Evolutionary conservation across 2,113 vertebrate species (phyloP).

Genomic region (Panthera uncia): DNA sequence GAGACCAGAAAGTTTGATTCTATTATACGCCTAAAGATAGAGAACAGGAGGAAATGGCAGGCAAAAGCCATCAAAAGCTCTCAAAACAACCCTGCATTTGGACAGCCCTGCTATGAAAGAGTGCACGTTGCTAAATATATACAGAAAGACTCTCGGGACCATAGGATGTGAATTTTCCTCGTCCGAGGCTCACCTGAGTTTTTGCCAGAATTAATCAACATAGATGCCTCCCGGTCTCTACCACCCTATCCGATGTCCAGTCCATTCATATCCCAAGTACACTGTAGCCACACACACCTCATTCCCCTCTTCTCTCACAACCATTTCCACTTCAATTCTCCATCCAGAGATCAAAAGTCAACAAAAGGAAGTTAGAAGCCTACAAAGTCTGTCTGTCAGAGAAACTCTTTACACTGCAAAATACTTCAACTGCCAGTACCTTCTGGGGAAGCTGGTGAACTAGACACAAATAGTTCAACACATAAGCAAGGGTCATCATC

Average conservation of each 20-base stretch:
- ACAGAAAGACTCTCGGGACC: background rate
- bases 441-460: background rate
- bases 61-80: background rate
- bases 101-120: background rate
- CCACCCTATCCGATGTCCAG: background rate
- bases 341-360: background rate
- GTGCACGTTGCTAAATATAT: background rate
- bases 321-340: background rate
- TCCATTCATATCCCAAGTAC: background rate
- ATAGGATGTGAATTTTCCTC: background rate
- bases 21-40: background rate
- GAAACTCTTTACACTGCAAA: background rate
- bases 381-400: background rate
- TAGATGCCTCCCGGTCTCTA: background rate
- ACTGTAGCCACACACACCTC: background rate
- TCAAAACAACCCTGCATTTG: background rate
- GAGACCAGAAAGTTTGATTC: background rate
- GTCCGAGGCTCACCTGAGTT: background rate
- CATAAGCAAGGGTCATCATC: background rate
- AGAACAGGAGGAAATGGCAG: background rate
- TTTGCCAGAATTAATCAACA: background rate
- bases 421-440: background rate
- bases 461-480: background rate
- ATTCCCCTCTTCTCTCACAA: background rate
- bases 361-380: background rate